Evolutionary conservation across 2,888 invertebrate species (phyloP).

Genomic region (Nephrotoma guestfalica): DNA sequence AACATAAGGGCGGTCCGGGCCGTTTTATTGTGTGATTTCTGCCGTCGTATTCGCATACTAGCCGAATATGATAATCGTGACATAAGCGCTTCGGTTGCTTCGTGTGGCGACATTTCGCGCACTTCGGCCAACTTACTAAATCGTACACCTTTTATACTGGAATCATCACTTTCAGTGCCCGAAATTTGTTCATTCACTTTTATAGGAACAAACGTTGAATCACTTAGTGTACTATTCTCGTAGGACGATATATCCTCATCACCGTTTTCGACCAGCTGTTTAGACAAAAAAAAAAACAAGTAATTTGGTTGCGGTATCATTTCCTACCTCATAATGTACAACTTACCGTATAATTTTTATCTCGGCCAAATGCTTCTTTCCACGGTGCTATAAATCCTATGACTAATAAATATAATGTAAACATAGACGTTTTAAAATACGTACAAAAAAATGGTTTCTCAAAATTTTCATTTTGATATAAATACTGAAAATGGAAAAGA

Average conservation of each 20-base stretch:
- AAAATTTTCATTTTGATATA: slow-evolving; percentile 69
- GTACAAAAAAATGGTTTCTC: slow-evolving; percentile 93
- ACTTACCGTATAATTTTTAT: slow-evolving; percentile 57
- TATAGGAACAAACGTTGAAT: slow-evolving; percentile 83
- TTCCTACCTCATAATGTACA: slow-evolving; percentile 8
- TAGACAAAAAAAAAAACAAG: neutral
- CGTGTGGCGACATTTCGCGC: slow-evolving; percentile 74
- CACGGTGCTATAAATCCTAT: slow-evolving; percentile 82
- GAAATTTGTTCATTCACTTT: slow-evolving; percentile 46
- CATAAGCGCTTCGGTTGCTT: slow-evolving; percentile 84
- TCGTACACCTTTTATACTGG: slow-evolving; percentile 70
- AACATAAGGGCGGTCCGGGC: slow-evolving; percentile 75
- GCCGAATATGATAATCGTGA: slow-evolving; percentile 92
- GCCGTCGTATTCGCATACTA: slow-evolving; percentile 61
- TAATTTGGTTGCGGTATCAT: neutral
- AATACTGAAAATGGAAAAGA: slow-evolving; percentile 48
- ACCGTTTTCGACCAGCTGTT: neutral
- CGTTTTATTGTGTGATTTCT: slow-evolving; percentile 44
- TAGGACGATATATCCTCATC: neutral
- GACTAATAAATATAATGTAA: slow-evolving; percentile 79
- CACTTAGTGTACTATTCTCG: slow-evolving; percentile 44
- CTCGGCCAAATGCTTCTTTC: slow-evolving; percentile 67
- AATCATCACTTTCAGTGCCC: slow-evolving; percentile 74
- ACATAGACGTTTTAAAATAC: slow-evolving; percentile 88
- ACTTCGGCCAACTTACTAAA: slow-evolving; percentile 82